These are phyloP conservation scores for Crotophaga sulcirostris DNA, from an alignment of 2,113 vertebrate species.

Conservation along the genomic window DNA sequence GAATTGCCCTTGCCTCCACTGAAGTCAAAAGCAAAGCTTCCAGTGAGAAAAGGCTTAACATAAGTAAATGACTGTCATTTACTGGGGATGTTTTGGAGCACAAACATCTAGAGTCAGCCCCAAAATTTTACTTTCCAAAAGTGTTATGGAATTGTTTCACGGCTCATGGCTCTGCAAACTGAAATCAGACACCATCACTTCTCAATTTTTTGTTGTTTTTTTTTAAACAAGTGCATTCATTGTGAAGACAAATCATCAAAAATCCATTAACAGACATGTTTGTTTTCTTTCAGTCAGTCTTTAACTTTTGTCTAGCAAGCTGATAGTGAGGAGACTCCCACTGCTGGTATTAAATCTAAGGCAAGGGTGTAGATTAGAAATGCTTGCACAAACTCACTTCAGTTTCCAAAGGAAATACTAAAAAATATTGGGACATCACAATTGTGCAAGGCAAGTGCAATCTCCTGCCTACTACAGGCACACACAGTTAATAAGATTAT, in stretches of 20 bases:
- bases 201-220: background rate
- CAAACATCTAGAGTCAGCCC: background rate
- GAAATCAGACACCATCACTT: background rate
- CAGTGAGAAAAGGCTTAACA: background rate
- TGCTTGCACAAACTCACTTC: background rate
- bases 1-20: background rate
- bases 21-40: background rate
- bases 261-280: background rate
- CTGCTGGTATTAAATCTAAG: background rate
- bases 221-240: background rate
- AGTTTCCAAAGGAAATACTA: background rate
- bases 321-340: background rate
- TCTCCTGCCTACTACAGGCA: background rate
- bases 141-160: background rate
- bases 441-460: background rate
- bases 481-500: background rate
- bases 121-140: background rate
- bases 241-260: background rate
- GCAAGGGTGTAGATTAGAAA: background rate
- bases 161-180: background rate
- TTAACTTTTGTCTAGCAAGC: background rate
- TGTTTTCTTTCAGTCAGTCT: background rate
- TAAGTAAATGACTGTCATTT: background rate
- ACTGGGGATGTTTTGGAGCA: background rate
- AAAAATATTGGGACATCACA: background rate